Conservation (phyloP, 1,140 invertebrate species). For the Neuroterus valhalla region DNA sequence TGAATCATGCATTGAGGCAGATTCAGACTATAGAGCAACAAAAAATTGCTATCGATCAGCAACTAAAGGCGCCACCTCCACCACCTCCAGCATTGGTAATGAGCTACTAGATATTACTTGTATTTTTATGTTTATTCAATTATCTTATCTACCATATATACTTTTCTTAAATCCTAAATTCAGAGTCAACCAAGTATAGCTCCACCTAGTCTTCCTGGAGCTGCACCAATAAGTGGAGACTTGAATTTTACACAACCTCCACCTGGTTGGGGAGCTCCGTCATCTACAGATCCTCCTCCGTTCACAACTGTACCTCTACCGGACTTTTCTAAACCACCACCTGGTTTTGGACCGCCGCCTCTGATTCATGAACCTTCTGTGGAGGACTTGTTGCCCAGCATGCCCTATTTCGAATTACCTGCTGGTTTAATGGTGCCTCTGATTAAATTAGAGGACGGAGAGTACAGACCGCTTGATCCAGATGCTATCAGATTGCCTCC, state of each 20-base stretch:
- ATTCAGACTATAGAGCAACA: slow-evolving; percentile 90
- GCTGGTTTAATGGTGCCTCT: slow-evolving; percentile 96
- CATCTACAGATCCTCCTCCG: slow-evolving; percentile 63
- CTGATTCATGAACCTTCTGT: slow-evolving; percentile 71
- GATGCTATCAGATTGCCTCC: slow-evolving; percentile 92
- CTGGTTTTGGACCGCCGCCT: slow-evolving; percentile 81
- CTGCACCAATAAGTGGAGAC: slow-evolving; percentile 61
- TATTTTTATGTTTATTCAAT: not conserved
- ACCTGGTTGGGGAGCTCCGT: slow-evolving; percentile 70
- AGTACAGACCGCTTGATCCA: slow-evolving; percentile 93
- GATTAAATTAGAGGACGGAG: slow-evolving; percentile 93
- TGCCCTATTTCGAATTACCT: slow-evolving; percentile 97
- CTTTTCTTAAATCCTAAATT: slow-evolving; percentile 21
- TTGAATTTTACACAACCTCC: slow-evolving; percentile 78
- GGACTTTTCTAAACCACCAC: slow-evolving; percentile 90
- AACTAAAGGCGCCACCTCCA: slow-evolving; percentile 73
- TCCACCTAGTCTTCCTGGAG: slow-evolving; percentile 52
- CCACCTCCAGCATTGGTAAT: slow-evolving; percentile 62
- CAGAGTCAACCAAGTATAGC: slow-evolving; percentile 53
- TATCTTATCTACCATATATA: not conserved
- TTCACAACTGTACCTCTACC: slow-evolving; percentile 78
- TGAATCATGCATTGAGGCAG: slow-evolving; percentile 91
- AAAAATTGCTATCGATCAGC: slow-evolving; percentile 84
- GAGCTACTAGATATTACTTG: not conserved
- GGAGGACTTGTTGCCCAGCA: slow-evolving; percentile 89